Base-by-base conservation (phyloP, 2,888 invertebrate genomes). In the Pseudoips prasinana region DNA sequence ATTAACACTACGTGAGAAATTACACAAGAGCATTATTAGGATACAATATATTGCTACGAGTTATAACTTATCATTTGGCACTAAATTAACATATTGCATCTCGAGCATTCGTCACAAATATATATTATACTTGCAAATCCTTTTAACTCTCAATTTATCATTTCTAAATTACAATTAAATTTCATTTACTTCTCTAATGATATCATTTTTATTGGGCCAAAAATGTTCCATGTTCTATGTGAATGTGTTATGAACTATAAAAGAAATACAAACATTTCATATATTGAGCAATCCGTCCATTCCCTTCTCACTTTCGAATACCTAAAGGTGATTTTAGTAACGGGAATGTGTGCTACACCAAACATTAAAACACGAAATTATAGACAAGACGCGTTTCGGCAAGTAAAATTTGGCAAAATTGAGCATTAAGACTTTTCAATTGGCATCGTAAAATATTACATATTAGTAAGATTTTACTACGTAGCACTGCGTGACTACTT, bases 41-140 rank as follows among this genome's bases (percentile, higher is more conserved):
- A 80, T 84, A 85, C 78, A 69, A 77, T 79, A 84, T 86, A 87
- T 85, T 78, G 87, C 87, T 88, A 88, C 85, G 72, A 87, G 87
- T 86, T 84, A n/a, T n/a, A 87, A 88, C 83, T 87, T 87, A 87
- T 87, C 86, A 87, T 88, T 88, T 88, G 88, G 88, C 88, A 88
- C 88, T 87, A 88, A 87, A 86, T 80, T 86, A 87, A 87, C 84
- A 85, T 88, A 88, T 87, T 86, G 86, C 87, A 85, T 85, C 77
- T 81, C 84, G 84, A 83, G 77, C 83, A 78, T 84, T 75, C 77
- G 73, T 78, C 81, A 75, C 80, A 74, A 75, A 73, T 78, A 73
- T 73, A 71, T 74, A 73, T 70, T 20, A 20, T 70, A 76, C 69
- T 77, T 73, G 73, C 77, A 74, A 76, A 75, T 77, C 73, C 58